Percentiles rank a stretch among this genome's conserved stretches.
phyloP scores from a whole-genome alignment of 2,113 vertebrate genomes.

The Glaucidium brasilianum region DNA sequence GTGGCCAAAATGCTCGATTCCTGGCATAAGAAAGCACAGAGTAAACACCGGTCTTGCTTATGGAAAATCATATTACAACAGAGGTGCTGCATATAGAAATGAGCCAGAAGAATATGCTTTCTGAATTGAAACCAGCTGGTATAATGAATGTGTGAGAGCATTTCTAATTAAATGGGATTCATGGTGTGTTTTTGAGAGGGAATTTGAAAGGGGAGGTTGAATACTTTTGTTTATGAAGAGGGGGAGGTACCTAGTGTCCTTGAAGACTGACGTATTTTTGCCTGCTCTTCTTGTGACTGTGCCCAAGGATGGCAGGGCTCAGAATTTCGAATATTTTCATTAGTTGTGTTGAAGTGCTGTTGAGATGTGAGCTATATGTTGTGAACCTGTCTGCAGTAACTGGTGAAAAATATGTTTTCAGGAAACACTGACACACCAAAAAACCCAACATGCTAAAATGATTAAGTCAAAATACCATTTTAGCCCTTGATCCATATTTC shows the following conservation, averaged over 20 bases:
- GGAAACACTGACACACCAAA: neutral
- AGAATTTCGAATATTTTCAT: slow-evolving; percentile 30
- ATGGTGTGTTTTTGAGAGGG: neutral
- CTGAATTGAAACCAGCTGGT: neutral
- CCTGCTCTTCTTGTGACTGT: neutral
- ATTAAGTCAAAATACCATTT: neutral
- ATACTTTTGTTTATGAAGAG: neutral
- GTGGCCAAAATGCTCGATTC: neutral
- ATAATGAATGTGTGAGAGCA: slow-evolving; percentile 30
- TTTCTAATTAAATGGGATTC: slow-evolving; percentile 40
- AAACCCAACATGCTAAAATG: neutral
- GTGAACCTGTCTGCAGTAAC: neutral
- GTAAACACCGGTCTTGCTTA: neutral
- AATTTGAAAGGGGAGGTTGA: neutral
- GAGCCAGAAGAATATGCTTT: slow-evolving; percentile 15
- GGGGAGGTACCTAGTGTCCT: neutral
- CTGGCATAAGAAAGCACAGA: neutral
- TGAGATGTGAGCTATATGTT: neutral
- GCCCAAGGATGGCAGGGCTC: neutral
- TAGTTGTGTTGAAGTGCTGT: neutral
- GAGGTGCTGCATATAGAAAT: neutral
- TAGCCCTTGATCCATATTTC: neutral
- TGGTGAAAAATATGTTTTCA: neutral
- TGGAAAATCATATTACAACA: neutral
- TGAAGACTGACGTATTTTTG: neutral